Base-by-base conservation (phyloP, 2,797 vertebrate genomes). In the Rachycentron canadum region DNA sequence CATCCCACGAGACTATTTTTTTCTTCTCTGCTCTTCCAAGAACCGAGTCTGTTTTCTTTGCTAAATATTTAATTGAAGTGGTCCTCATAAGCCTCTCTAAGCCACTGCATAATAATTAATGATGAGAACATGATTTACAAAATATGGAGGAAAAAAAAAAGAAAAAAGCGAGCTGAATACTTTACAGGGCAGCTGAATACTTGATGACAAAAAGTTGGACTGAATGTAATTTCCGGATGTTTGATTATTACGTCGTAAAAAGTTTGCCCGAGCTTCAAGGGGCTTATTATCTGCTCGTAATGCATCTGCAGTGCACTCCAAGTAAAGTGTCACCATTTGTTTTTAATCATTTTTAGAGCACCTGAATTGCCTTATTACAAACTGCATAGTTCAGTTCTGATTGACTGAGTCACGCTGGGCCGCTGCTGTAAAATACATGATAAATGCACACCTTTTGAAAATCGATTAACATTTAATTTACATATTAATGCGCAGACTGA, bases 381-480 rank as follows among this genome's bases (percentile, higher is more conserved):
- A 67, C 69, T 14, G 65, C 70, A 43, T 23, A 60, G 52, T 69
- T 83, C 53, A 16, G 59, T 25, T 72, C 75, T 82, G 78, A 84
- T 53, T 86, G 84, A 76, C 79, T 68, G 71, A 76, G 66, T 76
- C 82, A 65, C 52, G 7, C 68, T 28, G 67, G 50, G 72, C 65
- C 67, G 17, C 76, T 2, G 71, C 80, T 40, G 71, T 72, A 87
- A 85, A 86, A 80, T 9, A 82, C 86, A 66, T 69, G 69, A 78
- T 81, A 79, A 87, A 87, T 61, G 59, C 57, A 78, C 72, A 86
- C 79, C 82, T 84, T 84, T 76, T 78, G 65, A 80, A 85, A 90
- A 84, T 86, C 82, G 76, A 86, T 89, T 89, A 85, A 85, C 84
- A 78, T 83, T 85, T 86, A 21, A 92, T 92, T 89, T 88, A 74